Conservation (phyloP, 1,140 invertebrate species). For the Apis dorsata region DNA sequence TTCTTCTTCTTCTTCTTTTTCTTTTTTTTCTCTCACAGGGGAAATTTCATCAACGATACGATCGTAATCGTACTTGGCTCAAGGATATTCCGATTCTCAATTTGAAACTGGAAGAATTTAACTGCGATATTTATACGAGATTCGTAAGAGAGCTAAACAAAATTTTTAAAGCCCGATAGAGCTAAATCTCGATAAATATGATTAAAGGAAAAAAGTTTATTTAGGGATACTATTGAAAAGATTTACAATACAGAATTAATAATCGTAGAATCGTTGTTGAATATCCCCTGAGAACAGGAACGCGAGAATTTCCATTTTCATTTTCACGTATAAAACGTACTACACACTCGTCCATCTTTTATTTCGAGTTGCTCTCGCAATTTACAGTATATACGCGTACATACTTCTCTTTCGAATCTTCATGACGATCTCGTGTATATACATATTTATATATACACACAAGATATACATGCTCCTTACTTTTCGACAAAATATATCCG, state of each 20-base stretch:
- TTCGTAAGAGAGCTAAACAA: no score
- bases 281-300: conserved; percentile 62
- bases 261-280: conserved; percentile 49
- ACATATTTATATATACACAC: not conserved
- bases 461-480: conserved; percentile 41
- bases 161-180: no score
- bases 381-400: conserved; percentile 9
- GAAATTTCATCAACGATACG: not conserved
- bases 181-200: no score
- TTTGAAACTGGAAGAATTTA: no score
- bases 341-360: not conserved
- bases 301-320: conserved; percentile 61
- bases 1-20: no score
- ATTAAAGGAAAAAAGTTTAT: no score
- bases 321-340: not conserved
- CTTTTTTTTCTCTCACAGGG: not conserved
- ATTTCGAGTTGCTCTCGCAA: not conserved
- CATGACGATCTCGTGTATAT: not conserved
- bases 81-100: no score
- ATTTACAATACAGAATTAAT: no score
- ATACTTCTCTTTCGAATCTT: not conserved
- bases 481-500: not conserved
- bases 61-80: not conserved
- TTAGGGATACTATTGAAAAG: no score
- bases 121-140: no score